Evolutionary conservation across 2,888 invertebrate genomes (phyloP).

Genomic region (Tortricodes alternella): DNA sequence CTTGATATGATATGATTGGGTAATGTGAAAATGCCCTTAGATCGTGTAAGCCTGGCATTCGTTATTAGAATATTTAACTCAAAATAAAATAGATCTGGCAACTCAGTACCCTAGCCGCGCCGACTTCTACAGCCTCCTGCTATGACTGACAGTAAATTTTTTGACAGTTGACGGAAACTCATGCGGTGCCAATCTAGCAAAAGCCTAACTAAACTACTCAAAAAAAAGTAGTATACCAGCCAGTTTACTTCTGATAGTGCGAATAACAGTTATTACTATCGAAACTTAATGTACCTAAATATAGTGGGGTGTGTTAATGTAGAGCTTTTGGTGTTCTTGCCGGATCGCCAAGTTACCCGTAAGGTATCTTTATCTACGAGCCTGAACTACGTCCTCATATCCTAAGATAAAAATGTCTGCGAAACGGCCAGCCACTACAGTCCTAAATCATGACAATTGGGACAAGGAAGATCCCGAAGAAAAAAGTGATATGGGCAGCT

Average conservation of each 20-base stretch:
- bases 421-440: constrained; percentile 88
- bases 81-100: neutral
- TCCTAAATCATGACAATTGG: constrained; percentile 94
- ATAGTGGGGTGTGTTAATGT: neutral
- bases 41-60: no score
- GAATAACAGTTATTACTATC: neutral
- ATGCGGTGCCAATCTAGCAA: constrained; percentile 5
- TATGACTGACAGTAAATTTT: neutral
- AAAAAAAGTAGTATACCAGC: no score
- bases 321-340: neutral
- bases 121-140: no score
- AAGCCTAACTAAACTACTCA: no score
- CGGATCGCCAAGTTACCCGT: constrained; percentile 6
- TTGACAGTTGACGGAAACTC: constrained; percentile 12
- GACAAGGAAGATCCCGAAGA: constrained; percentile 87
- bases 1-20: no score
- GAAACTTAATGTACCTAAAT: neutral
- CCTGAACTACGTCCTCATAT: neutral
- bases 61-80: neutral
- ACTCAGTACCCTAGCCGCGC: neutral
- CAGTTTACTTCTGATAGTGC: neutral
- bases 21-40: no score
- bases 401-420: constrained; percentile 80
- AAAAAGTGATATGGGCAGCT: constrained; percentile 88
- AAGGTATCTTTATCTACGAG: constrained; percentile 7